These are phyloP conservation scores for Chlorodrepanis virens DNA, from an alignment of 2,113 vertebrate genomes.

Conservation along the genomic window DNA sequence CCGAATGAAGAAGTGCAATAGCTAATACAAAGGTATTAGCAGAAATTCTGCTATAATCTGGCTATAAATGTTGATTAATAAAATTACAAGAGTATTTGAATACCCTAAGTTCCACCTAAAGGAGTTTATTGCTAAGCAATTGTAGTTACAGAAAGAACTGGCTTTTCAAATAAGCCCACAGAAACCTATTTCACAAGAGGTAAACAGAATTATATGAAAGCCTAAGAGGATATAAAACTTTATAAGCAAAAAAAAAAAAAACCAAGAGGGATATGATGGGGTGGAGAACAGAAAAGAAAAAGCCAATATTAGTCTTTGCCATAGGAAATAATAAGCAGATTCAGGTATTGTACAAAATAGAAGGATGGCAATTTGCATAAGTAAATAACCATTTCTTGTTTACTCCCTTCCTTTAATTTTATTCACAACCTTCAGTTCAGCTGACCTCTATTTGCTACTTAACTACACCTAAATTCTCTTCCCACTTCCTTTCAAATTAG, in stretches of 20 bases:
- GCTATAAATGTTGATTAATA: not conserved
- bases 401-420: not conserved
- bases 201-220: not conserved
- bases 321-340: not conserved
- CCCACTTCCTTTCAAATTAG: not conserved
- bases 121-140: not conserved
- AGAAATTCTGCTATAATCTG: conserved; percentile 8
- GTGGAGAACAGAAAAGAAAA: not conserved
- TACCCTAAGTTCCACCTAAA: conserved; percentile 12
- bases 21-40: not conserved
- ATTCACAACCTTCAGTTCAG: not conserved
- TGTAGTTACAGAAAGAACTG: not conserved
- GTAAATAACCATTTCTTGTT: not conserved
- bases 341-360: not conserved
- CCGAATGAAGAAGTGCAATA: not conserved
- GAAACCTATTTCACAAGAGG: not conserved
- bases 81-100: not conserved
- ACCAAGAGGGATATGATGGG: not conserved
- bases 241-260: not conserved
- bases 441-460: not conserved
- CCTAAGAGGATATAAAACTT: not conserved
- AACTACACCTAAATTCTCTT: not conserved
- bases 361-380: not conserved
- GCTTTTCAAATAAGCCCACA: not conserved
- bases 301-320: not conserved